phyloP scores from a whole-genome alignment of 2,888 invertebrate species.

The Pachycephus smyrnensis region DNA sequence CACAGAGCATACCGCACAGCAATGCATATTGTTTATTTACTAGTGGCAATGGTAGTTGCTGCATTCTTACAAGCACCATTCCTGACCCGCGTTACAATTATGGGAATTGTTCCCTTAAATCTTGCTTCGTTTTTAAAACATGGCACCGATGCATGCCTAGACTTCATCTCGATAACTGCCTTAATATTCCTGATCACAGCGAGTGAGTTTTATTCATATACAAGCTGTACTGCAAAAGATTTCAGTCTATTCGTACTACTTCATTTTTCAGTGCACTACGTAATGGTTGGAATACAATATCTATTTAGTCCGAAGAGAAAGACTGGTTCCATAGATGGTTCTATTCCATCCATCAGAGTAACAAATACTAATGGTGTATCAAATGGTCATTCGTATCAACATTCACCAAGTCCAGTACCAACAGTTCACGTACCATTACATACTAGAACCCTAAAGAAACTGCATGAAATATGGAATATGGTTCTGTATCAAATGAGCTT shows the following conservation, averaged over 20 bases:
- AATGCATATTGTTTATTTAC: conserved; percentile 55
- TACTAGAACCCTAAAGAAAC: neutral
- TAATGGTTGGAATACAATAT: conserved; percentile 52
- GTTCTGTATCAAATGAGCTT: conserved; percentile 23
- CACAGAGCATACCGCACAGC: conserved; percentile 50
- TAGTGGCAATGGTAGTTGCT: conserved; percentile 60
- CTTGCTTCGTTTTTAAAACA: conserved; percentile 57
- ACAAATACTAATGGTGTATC: conserved; percentile 22
- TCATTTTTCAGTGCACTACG: conserved; percentile 52
- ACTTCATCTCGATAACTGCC: conserved; percentile 58
- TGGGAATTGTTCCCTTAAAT: conserved; percentile 60
- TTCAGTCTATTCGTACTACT: neutral
- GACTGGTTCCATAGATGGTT: neutral
- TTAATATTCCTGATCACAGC: conserved; percentile 59
- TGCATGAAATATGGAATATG: neutral
- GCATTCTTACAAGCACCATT: conserved; percentile 61
- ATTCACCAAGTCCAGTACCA: conserved; percentile 15
- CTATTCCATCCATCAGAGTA: neutral
- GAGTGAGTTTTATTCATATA: conserved; percentile 45
- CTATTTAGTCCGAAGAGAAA: conserved; percentile 27
- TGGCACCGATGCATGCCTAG: conserved; percentile 55
- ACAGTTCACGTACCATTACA: neutral
- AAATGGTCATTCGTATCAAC: conserved; percentile 22
- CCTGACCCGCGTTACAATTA: conserved; percentile 55
- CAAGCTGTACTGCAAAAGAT: neutral